Evolutionary conservation across 2,797 vertebrate genomes (phyloP), one percentile per base, ranked within the genome.

Genomic region (Sebastes miniatus): DNA sequence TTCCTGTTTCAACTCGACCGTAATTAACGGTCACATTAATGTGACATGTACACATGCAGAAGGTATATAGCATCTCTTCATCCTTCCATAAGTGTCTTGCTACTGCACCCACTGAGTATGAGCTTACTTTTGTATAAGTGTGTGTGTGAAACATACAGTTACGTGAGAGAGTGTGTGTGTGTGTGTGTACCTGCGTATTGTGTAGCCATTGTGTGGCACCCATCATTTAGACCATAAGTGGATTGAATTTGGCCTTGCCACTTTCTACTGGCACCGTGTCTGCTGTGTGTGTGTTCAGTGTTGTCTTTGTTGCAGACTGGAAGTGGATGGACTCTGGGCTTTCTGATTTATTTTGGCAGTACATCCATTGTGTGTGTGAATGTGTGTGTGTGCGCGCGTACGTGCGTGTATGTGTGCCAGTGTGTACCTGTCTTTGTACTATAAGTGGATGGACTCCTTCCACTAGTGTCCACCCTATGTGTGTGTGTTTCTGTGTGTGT

Each of bases 381-480:
- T 69, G 16, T 72, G 13, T 43, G 34, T 50, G 22, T 70, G 63
- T 57, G 70, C 25, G 57, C 16, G 7, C 20, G 14, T 6, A 7
- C 14, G 14, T 43, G 14, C 10, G 1, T 47, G 43, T 47, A 18
- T 47, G 43, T 47, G 43, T 18, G 16, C 6, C n/a, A 32, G 73
- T 69, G 83, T 79, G 68, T 86, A 69, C 56, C 36, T 88, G 82
- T 86, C 75, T 87, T 84, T 89, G 61, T 62, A 2, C 61, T 32
- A 82, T 47, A 47, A 47, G 74, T 83, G 80, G 67, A 84, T 64
- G 62, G 73, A 79, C 66, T 85, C 57, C 74, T 73, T 77, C 31
- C 32, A 71, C 43, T 61, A n/a, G 68, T 11, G 47, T 80, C 65
- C 82, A 54, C 22, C 36, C 56, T 70, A 47, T 36, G 22, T 76